Evolutionary conservation across 2,888 invertebrate species (phyloP), one percentile per base, ranked within the genome.

Genomic region (Hemaris fuciformis): DNA sequence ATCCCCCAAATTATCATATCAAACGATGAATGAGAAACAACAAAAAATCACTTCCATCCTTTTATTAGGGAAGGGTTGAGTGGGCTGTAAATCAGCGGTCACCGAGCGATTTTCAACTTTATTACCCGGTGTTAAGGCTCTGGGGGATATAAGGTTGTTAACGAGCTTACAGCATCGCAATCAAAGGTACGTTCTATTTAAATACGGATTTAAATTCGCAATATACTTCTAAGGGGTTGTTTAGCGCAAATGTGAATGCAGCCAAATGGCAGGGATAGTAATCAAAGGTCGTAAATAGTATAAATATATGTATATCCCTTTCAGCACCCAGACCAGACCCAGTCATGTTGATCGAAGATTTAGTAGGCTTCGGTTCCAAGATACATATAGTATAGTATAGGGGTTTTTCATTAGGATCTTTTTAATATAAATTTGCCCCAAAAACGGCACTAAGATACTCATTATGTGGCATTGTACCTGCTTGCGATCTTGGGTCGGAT

Each of bases 1-100:
- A 85, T 88, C 88, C 90, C 77, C 77, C 66, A 76, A 87, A 91
- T 91, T 91, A 90, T 88, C 91, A 91, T 91, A 90, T 88, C 91
- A 90, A 91, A 91, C 89, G 84, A 45, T 45, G 43, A 59, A 43
- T 46, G 57, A 34, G 45, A 61, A 46, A 61, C 45, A 57, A 57
- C 61, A 61, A 61, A 61, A 61, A 61, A 61, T 57, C 61, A 60
- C 61, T 61, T 61, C 87, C 88, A 89, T 88, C 87, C 88, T 85
- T 87, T 88, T 87, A 89, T 85, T 85, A 87, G 79, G 79, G 80
- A 85, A 88, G 85, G 89, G 89, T 86, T 88, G 85, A 80, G 73
- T 71, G 72, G 71, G 64, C 73, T 71, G 69, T 63, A 64, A 65
- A 72, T 77, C 70, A 73, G 71, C 58, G 60, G 63, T 62, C 62